Evolutionary conservation across 2,113 vertebrate species (phyloP).

Genomic region (Hipposideros armiger): DNA sequence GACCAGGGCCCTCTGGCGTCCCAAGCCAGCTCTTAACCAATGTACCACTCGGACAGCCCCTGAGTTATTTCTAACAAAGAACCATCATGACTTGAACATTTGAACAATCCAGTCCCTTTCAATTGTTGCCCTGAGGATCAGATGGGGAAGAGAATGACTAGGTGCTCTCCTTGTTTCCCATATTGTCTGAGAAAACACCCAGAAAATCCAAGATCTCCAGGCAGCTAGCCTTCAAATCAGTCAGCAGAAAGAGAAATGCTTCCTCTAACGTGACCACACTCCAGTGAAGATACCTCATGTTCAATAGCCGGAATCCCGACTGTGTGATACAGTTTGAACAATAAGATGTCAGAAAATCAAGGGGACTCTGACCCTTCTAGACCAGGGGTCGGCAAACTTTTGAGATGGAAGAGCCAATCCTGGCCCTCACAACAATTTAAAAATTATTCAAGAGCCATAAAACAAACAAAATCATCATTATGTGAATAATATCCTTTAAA

Average conservation of each 20-base stretch:
- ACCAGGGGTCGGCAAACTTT: too few species aligned
- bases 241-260: not conserved
- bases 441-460: too few species aligned
- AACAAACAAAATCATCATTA: too few species aligned
- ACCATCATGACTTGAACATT: conserved; percentile 15
- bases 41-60: too few species aligned
- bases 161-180: conserved; percentile 53
- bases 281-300: fast-evolving
- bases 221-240: not conserved
- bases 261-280: not conserved
- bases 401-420: too few species aligned
- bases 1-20: too few species aligned
- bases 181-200: not conserved
- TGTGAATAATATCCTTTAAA: too few species aligned
- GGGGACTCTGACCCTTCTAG: not conserved
- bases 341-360: not conserved
- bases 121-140: not conserved
- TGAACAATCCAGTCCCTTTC: not conserved
- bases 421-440: too few species aligned
- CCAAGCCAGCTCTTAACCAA: too few species aligned
- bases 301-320: not conserved
- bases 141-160: not conserved
- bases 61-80: conserved; percentile 68
- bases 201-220: not conserved
- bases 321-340: not conserved